Conservation (phyloP, 2,888 invertebrate genomes). For the Cordylochernes scorpioides region DNA sequence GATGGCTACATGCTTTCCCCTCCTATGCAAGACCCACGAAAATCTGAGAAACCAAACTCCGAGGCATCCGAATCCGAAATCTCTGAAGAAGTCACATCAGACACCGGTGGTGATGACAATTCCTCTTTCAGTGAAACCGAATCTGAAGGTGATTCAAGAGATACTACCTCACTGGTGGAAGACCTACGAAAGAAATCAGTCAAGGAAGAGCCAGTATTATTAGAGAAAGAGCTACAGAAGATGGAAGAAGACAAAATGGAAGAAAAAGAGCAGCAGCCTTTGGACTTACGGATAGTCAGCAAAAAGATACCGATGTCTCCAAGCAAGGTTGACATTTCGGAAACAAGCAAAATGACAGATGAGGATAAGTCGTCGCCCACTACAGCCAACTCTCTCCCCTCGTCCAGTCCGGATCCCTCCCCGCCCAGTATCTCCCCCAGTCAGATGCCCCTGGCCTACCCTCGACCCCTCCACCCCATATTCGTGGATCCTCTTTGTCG, state of each 20-base stretch:
- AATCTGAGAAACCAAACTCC: slow-evolving; percentile 5
- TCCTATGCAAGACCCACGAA: background rate
- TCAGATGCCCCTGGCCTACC: slow-evolving; percentile 33
- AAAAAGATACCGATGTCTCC: slow-evolving; percentile 31
- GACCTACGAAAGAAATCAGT: slow-evolving; percentile 11
- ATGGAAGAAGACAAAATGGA: slow-evolving; percentile 25
- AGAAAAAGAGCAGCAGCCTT: slow-evolving; percentile 31
- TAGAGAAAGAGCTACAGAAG: too few species aligned
- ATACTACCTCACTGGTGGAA: slow-evolving; percentile 6
- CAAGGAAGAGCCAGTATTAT: slow-evolving; percentile 11
- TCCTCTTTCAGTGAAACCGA: slow-evolving; percentile 13
- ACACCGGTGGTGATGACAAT: slow-evolving; percentile 15
- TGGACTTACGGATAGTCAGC: slow-evolving; percentile 49
- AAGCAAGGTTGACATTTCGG: slow-evolving; percentile 6
- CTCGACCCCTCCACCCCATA: slow-evolving; percentile 51
- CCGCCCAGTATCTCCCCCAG: slow-evolving; percentile 13
- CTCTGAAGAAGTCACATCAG: slow-evolving; percentile 15
- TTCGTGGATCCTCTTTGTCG: slow-evolving; percentile 15
- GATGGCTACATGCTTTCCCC: slow-evolving; percentile 15
- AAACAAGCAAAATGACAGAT: too few species aligned
- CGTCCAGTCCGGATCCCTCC: slow-evolving; percentile 10
- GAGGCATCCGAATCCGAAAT: slow-evolving; percentile 15
- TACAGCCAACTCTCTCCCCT: too few species aligned
- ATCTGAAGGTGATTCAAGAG: slow-evolving; percentile 13
- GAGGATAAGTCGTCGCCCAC: too few species aligned